A percentile compares a stretch with the other conserved stretches of the same genome.
Conservation (phyloP, 2,888 invertebrate species). For the Protonemura montana region DNA sequence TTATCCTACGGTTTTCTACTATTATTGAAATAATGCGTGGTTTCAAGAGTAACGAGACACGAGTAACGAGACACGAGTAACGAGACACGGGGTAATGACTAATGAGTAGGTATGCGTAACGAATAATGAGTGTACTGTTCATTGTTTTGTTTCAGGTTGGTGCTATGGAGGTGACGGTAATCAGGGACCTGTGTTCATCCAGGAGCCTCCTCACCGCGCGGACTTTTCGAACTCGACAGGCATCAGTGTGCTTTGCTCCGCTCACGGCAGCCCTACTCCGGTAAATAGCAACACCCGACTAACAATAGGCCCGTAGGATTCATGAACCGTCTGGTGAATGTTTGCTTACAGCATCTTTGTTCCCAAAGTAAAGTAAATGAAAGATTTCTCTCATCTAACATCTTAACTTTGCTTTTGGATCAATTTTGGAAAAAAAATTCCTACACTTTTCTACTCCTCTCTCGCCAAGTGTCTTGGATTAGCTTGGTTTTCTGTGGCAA, state of each 20-base stretch:
- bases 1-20: background rate
- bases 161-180: constrained; percentile 39
- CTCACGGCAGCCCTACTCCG: constrained; percentile 57
- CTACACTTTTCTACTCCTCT: too few species aligned
- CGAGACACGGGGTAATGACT: background rate
- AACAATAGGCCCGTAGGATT: background rate
- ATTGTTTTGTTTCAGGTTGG: constrained; percentile 35
- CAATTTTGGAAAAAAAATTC: too few species aligned
- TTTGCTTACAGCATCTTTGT: too few species aligned
- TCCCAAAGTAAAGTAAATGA: too few species aligned
- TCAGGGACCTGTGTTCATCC: constrained; percentile 56
- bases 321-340: background rate
- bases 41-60: background rate
- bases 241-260: constrained; percentile 56
- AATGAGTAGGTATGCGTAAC: constrained; percentile 7
- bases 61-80: background rate
- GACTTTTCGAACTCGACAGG: constrained; percentile 57
- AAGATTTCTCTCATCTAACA: too few species aligned
- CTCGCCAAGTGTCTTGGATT: too few species aligned
- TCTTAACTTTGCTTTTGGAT: too few species aligned
- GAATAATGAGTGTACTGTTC: background rate
- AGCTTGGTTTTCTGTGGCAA: too few species aligned
- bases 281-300: constrained; percentile 34
- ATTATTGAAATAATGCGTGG: background rate
- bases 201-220: constrained; percentile 55